Evolutionary conservation across 2,797 vertebrate species (phyloP).

Genomic region (Bradypus variegatus): DNA sequence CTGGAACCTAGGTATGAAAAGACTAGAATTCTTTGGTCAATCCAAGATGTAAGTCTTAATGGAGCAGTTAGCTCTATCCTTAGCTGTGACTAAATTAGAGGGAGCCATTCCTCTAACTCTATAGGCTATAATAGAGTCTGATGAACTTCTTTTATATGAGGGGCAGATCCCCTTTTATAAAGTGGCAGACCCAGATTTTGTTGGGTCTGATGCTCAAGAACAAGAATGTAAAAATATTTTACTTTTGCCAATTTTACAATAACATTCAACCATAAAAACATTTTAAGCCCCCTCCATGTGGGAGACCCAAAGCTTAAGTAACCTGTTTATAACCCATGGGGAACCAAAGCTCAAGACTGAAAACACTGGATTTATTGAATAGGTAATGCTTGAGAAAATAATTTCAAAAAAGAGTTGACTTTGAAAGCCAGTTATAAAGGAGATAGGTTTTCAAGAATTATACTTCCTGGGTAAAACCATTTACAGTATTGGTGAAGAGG

Average conservation of each 20-base stretch:
- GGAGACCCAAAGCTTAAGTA: background rate
- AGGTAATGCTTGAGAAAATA: background rate
- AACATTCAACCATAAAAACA: background rate
- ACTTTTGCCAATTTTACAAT: background rate
- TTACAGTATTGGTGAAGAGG: background rate
- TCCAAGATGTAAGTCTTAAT: background rate
- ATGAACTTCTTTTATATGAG: background rate
- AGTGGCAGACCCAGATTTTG: background rate
- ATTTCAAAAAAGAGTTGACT: background rate
- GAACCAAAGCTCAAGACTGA: background rate
- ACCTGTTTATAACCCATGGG: background rate
- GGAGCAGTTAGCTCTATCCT: background rate
- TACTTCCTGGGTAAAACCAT: background rate
- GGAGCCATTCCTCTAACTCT: background rate
- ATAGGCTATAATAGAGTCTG: background rate
- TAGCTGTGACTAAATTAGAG: background rate
- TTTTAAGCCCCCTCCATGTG: background rate
- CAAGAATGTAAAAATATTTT: constrained; percentile 6
- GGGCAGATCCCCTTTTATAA: background rate
- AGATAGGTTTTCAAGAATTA: background rate
- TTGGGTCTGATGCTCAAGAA: background rate
- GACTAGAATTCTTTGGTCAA: background rate
- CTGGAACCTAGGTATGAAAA: background rate
- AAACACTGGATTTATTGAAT: background rate
- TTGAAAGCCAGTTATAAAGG: background rate